phyloP scores from a whole-genome alignment of 1,140 invertebrate species.

The Drosophila prosaltans region DNA sequence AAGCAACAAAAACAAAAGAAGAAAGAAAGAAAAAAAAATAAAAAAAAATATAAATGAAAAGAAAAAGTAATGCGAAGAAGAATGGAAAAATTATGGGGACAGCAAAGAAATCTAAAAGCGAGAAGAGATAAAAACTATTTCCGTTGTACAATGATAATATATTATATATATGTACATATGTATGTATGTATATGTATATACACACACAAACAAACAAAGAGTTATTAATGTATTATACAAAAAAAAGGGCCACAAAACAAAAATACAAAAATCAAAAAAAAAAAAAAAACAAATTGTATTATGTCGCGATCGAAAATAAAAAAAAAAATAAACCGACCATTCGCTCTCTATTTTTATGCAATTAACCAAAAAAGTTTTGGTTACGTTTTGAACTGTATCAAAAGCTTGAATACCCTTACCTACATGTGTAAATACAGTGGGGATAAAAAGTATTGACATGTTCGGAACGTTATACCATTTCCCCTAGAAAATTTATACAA shows the following conservation, averaged over 20 bases:
- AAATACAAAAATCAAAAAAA: conserved; percentile 5
- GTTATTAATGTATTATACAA: background rate
- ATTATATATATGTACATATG: conserved; percentile 29
- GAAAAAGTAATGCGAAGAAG: background rate
- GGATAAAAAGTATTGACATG: no score
- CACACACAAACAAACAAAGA: no score
- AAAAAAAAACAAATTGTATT: conserved; percentile 37
- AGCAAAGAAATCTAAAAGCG: conserved; percentile 21
- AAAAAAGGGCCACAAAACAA: conserved; percentile 2
- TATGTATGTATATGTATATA: conserved; percentile 7
- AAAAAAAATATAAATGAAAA: conserved; percentile 1
- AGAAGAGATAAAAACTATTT: conserved; percentile 11
- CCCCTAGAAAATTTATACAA: no score
- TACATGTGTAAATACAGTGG: no score
- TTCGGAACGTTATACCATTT: no score
- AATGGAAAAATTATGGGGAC: conserved; percentile 3
- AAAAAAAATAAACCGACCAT: conserved; percentile 24
- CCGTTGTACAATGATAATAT: conserved; percentile 5
- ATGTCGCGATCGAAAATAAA: conserved; percentile 46
- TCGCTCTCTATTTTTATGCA: conserved; percentile 52
- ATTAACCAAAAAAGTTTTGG: conserved; percentile 33
- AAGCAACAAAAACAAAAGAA: conserved; percentile 8
- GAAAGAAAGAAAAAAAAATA: conserved; percentile 18
- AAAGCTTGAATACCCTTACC: background rate
- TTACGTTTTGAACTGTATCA: background rate